Evolutionary conservation across 2,797 vertebrate species (phyloP).

Genomic region (Lepilemur ruficaudatus): DNA sequence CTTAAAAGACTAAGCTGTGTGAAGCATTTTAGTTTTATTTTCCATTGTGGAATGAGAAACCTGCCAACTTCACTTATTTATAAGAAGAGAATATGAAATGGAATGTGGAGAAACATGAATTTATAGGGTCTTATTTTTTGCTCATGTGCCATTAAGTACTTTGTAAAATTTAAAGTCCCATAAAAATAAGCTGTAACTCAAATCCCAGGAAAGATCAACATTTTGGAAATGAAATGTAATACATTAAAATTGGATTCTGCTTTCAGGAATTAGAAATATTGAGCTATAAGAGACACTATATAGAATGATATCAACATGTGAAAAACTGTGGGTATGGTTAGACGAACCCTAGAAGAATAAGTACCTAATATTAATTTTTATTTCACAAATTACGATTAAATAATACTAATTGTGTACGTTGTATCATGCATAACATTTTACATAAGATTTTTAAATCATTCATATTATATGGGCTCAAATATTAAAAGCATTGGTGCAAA

Average conservation of each 20-base stretch:
- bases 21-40: constrained; percentile 59
- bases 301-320: constrained; percentile 1
- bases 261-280: constrained; percentile 23
- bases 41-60: constrained; percentile 47
- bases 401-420: constrained; percentile 11
- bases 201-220: constrained; percentile 40
- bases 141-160: constrained; percentile 60
- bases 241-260: constrained; percentile 28
- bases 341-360: neutral
- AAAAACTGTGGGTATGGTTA: neutral
- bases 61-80: constrained; percentile 56
- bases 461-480: constrained; percentile 33
- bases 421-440: neutral
- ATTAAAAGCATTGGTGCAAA: constrained; percentile 45
- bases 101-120: constrained; percentile 62
- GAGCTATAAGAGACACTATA: neutral
- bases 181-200: constrained; percentile 70
- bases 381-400: constrained; percentile 41
- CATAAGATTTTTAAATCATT: constrained; percentile 22
- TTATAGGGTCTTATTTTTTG: constrained; percentile 67
- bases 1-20: constrained; percentile 26
- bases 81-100: constrained; percentile 56
- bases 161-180: constrained; percentile 63
- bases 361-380: constrained; percentile 29
- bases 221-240: constrained; percentile 4